Conservation (phyloP, 1,140 invertebrate species). For the Drosophila prosaltans region DNA sequence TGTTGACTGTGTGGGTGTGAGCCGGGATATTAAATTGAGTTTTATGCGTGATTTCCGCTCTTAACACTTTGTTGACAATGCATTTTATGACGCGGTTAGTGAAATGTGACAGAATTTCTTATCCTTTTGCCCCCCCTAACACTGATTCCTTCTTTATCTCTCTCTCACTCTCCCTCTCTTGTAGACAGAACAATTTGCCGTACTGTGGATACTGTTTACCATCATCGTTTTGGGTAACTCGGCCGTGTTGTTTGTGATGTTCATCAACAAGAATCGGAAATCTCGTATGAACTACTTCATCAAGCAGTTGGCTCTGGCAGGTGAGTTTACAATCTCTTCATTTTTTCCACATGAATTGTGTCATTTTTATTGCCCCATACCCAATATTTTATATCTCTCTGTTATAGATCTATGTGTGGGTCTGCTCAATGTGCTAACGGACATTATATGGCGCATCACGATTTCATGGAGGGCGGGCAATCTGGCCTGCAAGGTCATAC, state of each 20-base stretch:
- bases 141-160: neutral
- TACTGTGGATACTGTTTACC: slow-evolving; percentile 93
- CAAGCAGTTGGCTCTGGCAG: slow-evolving; percentile 95
- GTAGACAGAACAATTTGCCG: slow-evolving; percentile 94
- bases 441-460: slow-evolving; percentile 94
- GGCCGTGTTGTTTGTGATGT: slow-evolving; percentile 92
- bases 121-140: neutral
- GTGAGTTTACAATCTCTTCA: slow-evolving; percentile 84
- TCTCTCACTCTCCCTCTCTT: slow-evolving; percentile 74
- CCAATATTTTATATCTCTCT: slow-evolving; percentile 34
- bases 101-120: slow-evolving; percentile 47
- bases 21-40: slow-evolving; percentile 69
- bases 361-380: slow-evolving; percentile 23
- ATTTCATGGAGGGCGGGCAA: slow-evolving; percentile 94
- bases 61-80: slow-evolving; percentile 76
- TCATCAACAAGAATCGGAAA: slow-evolving; percentile 93
- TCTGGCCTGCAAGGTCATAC: slow-evolving; percentile 93
- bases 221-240: slow-evolving; percentile 95
- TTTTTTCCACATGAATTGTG: slow-evolving; percentile 23
- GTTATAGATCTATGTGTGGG: slow-evolving; percentile 92
- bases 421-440: slow-evolving; percentile 92
- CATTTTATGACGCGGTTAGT: slow-evolving; percentile 60
- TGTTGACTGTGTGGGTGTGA: slow-evolving; percentile 8
- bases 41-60: slow-evolving; percentile 74
- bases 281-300: slow-evolving; percentile 99